A percentile compares a stretch with the other conserved stretches of the same genome.
Evolutionary conservation across 2,113 vertebrate genomes (phyloP).

Genomic region (Bungarus multicinctus): DNA sequence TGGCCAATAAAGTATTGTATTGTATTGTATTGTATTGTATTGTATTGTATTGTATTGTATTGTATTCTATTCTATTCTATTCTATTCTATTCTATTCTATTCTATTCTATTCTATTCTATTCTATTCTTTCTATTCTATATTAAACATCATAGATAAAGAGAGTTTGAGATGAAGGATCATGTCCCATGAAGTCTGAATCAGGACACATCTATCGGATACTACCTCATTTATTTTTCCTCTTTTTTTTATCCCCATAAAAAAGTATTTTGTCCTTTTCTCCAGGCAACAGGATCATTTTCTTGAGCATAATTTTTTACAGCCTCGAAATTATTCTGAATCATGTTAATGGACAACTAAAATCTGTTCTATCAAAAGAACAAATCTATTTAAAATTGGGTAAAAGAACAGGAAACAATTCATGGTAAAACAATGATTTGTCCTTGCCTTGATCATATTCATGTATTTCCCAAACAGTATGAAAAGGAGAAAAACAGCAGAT

Average conservation of each 20-base stretch:
- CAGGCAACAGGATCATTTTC: slow-evolving; percentile 5
- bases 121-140: background rate
- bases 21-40: no score
- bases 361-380: background rate
- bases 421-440: background rate
- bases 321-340: slow-evolving; percentile 2
- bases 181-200: background rate
- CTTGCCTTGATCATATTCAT: background rate
- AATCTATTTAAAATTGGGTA: background rate
- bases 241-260: background rate
- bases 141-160: background rate
- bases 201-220: background rate
- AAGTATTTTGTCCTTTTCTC: background rate
- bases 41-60: no score
- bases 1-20: no score
- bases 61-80: no score
- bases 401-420: background rate
- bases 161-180: background rate
- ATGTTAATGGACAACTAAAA: slow-evolving; percentile 3
- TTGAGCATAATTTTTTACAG: background rate
- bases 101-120: no score
- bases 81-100: no score
- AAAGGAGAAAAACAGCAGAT: background rate
- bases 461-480: background rate
- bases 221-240: background rate